phyloP scores from a whole-genome alignment of 2,888 invertebrate genomes.

The Oscheius onirici region DNA sequence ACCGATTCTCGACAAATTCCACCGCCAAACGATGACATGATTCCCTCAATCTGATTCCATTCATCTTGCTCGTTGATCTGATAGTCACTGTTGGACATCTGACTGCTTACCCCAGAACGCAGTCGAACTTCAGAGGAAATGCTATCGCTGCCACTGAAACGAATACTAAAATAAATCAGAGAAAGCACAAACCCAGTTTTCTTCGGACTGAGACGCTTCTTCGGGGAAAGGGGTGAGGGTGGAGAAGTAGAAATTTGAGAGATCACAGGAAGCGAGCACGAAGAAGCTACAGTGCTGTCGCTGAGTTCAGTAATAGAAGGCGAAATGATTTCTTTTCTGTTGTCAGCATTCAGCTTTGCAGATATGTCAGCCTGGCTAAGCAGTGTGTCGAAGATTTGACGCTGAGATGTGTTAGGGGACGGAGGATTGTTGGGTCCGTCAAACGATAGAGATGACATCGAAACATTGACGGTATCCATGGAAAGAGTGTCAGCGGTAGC shows the following conservation, averaged over 20 bases:
- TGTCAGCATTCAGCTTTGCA: conserved; percentile 18
- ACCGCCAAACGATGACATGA: conserved; percentile 58
- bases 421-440: conserved; percentile 38
- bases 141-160: conserved; percentile 9
- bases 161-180: not conserved
- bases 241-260: conserved; percentile 46
- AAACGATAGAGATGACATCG: conserved; percentile 21
- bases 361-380: not conserved
- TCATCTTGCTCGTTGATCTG: conserved; percentile 31
- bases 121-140: conserved; percentile 24
- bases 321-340: conserved; percentile 18
- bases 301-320: conserved; percentile 35
- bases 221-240: conserved; percentile 14
- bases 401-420: conserved; percentile 52
- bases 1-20: conserved; percentile 64
- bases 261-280: conserved; percentile 53
- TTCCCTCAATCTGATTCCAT: conserved; percentile 60
- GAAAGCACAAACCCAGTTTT: not conserved
- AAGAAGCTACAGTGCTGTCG: conserved; percentile 47
- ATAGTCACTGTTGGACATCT: conserved; percentile 22
- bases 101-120: conserved; percentile 17
- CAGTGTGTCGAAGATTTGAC: conserved; percentile 36
- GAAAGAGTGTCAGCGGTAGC: conserved; percentile 12
- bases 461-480: conserved; percentile 24
- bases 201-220: not conserved